These are phyloP conservation scores for Sigmodon hispidus DNA, from an alignment of 2,113 vertebrate species.

Conservation along the genomic window DNA sequence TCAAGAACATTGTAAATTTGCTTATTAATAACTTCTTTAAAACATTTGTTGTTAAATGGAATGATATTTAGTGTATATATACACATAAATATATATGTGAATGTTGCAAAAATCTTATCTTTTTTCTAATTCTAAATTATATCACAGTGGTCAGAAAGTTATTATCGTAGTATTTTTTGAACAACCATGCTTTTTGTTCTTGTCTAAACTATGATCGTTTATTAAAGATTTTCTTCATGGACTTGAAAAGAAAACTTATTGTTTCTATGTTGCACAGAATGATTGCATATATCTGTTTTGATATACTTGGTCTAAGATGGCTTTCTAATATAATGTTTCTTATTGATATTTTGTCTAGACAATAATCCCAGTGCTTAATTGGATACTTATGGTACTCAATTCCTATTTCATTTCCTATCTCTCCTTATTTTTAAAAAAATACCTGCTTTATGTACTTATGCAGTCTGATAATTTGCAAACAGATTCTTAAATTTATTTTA, in stretches of 20 bases:
- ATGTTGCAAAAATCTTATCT: background rate
- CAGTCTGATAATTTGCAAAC: fast-evolving
- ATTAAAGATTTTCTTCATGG: background rate
- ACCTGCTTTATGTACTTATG: background rate
- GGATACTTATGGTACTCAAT: background rate
- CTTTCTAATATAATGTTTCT: background rate
- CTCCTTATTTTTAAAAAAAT: background rate
- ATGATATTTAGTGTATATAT: background rate
- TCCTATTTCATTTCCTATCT: background rate
- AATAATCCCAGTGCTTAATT: background rate
- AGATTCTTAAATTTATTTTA: background rate
- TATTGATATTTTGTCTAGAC: background rate
- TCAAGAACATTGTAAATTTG: background rate
- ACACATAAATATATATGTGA: too few species aligned
- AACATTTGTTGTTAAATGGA: background rate
- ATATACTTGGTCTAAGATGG: background rate
- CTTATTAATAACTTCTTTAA: background rate
- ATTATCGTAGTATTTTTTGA: background rate
- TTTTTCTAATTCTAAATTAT: background rate
- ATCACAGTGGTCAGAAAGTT: background rate
- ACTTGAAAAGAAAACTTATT: background rate
- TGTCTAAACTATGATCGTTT: background rate
- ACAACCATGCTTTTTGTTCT: background rate
- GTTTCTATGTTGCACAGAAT: background rate
- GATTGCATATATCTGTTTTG: background rate